phyloP scores from a whole-genome alignment of 2,888 invertebrate species.

The Scaptodrosophila latifasciaeformis region DNA sequence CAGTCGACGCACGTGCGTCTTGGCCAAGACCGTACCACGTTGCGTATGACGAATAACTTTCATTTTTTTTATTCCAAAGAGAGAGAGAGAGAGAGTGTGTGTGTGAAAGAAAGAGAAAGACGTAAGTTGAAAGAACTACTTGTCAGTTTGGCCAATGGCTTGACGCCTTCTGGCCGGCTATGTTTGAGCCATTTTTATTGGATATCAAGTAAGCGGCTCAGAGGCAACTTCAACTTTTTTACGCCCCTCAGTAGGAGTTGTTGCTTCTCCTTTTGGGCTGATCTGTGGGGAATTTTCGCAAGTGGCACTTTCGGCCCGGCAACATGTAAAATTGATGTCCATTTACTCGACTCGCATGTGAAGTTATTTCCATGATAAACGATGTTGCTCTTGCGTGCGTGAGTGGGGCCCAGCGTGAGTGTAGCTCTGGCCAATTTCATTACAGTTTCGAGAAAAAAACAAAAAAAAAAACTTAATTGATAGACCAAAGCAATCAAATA shows the following conservation, averaged over 20 bases:
- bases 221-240: no score
- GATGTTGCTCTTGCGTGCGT: background rate
- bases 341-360: no score
- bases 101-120: background rate
- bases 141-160: no score
- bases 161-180: no score
- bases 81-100: background rate
- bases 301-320: background rate
- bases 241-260: no score
- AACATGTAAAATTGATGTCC: background rate
- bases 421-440: no score
- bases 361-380: background rate
- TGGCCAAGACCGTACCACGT: constrained; percentile 12
- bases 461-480: no score
- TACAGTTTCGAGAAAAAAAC: no score
- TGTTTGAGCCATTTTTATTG: background rate
- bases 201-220: no score
- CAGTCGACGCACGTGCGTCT: constrained; percentile 47
- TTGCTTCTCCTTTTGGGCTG: background rate
- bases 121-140: background rate
- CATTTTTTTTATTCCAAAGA: constrained; percentile 45
- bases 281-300: background rate
- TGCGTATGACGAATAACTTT: constrained; percentile 57
- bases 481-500: no score
- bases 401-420: no score